Percentiles rank a stretch among this genome's conserved stretches.
These are phyloP conservation scores for Drosophila willistoni DNA, from an alignment of 1,140 invertebrate genomes.

Conservation along the genomic window DNA sequence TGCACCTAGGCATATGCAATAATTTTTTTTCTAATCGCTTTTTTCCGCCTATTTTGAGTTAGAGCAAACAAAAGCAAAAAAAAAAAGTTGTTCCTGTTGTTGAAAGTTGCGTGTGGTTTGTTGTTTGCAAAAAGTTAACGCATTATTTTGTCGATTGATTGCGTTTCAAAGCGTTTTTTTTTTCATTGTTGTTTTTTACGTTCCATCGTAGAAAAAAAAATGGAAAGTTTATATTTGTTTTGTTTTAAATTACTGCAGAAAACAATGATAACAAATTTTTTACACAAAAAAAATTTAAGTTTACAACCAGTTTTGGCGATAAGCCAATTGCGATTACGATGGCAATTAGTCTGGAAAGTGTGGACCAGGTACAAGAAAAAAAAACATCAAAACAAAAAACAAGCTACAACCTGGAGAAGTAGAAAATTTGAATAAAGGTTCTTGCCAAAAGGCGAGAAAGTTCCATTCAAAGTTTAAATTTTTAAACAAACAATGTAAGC, in stretches of 20 bases:
- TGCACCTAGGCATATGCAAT: conserved; percentile 52
- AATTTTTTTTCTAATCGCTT: conserved; percentile 68
- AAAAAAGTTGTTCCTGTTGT: conserved; percentile 25
- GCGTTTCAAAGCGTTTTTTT: conserved; percentile 49
- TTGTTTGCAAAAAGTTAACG: conserved; percentile 75
- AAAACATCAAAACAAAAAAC: conserved; percentile 13
- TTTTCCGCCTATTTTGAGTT: conserved; percentile 59
- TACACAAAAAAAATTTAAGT: conserved; percentile 66
- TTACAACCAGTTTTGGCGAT: conserved; percentile 26
- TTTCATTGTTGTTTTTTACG: conserved; percentile 42
- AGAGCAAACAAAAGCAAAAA: conserved; percentile 13
- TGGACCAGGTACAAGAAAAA: conserved; percentile 3
- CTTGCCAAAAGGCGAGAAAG: not conserved
- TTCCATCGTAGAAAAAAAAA: conserved; percentile 18
- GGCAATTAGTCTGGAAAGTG: conserved; percentile 70
- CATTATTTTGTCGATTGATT: conserved; percentile 80
- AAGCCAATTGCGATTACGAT: conserved; percentile 47
- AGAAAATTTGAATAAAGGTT: not conserved
- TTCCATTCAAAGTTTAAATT: not conserved
- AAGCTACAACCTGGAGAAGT: conserved; percentile 3
- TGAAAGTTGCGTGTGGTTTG: conserved; percentile 70
- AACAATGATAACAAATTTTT: conserved; percentile 68
- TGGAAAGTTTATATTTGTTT: conserved; percentile 11
- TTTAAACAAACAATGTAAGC: too few relatives aligned
- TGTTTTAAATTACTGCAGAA: conserved; percentile 76